A percentile compares a stretch with the other conserved stretches of the same genome.
Evolutionary conservation across 2,113 vertebrate genomes (phyloP).

Genomic region (Callocephalon fimbriatum): DNA sequence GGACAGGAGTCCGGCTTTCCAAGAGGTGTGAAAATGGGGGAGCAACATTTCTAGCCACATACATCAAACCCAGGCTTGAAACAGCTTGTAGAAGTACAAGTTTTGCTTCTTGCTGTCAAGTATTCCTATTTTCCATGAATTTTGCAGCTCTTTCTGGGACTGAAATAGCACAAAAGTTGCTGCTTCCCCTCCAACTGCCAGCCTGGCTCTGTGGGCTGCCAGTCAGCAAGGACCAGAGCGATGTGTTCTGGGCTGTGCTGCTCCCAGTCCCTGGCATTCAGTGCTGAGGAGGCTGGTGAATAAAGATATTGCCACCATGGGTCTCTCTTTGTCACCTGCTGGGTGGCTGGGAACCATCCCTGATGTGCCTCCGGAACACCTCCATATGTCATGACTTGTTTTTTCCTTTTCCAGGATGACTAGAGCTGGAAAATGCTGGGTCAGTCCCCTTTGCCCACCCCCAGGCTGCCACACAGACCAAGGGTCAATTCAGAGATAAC

Average conservation of each 20-base stretch:
- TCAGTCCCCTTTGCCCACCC: not conserved
- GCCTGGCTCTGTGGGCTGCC: not conserved
- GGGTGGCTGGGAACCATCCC: not conserved
- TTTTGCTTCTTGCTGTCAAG: not conserved
- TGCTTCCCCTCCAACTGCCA: not conserved
- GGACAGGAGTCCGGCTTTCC: rapidly evolving
- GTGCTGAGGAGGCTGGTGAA: not conserved
- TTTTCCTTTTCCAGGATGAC: not conserved
- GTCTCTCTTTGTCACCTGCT: not conserved
- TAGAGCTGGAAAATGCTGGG: not conserved
- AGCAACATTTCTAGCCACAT: rapidly evolving
- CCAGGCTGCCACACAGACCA: not conserved
- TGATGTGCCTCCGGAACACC: not conserved
- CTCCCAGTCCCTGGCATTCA: not conserved
- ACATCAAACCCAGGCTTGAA: not conserved
- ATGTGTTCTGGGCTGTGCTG: not conserved
- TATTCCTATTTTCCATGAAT: slow-evolving; percentile 3
- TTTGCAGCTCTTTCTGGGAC: slow-evolving; percentile 24
- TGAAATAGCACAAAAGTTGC: slow-evolving; percentile 36
- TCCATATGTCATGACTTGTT: rapidly evolving
- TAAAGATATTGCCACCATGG: rapidly evolving
- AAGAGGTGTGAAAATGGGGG: not conserved
- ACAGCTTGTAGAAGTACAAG: not conserved
- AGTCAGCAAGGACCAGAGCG: not conserved
- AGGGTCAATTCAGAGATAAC: not conserved